Percentiles rank a stretch among this genome's conserved stretches.
Evolutionary conservation across 2,797 vertebrate species (phyloP).

Genomic region (Thripadectes ignobilis): DNA sequence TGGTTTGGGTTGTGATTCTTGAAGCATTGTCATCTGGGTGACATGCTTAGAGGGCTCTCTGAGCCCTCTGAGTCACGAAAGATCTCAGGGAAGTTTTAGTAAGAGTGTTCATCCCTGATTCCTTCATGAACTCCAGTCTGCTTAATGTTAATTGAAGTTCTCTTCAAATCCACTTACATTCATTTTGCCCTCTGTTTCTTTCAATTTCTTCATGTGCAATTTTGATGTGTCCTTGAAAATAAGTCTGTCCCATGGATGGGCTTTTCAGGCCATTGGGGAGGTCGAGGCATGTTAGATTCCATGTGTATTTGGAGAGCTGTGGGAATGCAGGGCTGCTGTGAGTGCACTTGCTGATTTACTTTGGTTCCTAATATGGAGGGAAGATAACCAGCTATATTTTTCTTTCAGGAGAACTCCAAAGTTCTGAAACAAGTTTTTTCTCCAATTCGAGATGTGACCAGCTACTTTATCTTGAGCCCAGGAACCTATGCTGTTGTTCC

Average conservation of each 20-base stretch:
- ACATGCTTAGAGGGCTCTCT: not conserved
- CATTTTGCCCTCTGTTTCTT: not conserved
- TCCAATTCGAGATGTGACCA: slow-evolving; percentile 49
- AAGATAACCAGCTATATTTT: slow-evolving; percentile 3
- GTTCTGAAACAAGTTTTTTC: not conserved
- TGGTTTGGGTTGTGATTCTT: not conserved
- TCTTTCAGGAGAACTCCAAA: slow-evolving; percentile 43
- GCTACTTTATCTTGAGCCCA: slow-evolving; percentile 36
- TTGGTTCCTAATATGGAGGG: not conserved
- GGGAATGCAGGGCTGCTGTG: not conserved
- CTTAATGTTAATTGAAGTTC: not conserved
- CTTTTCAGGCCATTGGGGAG: not conserved
- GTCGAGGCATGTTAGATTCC: not conserved
- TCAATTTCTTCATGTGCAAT: not conserved
- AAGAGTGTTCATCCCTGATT: not conserved
- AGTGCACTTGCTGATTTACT: not conserved
- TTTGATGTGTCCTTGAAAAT: not conserved
- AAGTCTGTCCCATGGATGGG: not conserved
- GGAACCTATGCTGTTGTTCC: slow-evolving; percentile 66
- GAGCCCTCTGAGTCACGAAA: not conserved
- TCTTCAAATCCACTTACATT: not conserved
- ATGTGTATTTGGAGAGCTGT: not conserved
- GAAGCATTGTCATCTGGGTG: not conserved
- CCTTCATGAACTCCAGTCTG: not conserved
- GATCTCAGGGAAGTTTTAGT: not conserved